Percentiles rank a stretch among this genome's conserved stretches.
Evolutionary conservation across 2,888 invertebrate species (phyloP).

Genomic region (Calliphora vomitoria): DNA sequence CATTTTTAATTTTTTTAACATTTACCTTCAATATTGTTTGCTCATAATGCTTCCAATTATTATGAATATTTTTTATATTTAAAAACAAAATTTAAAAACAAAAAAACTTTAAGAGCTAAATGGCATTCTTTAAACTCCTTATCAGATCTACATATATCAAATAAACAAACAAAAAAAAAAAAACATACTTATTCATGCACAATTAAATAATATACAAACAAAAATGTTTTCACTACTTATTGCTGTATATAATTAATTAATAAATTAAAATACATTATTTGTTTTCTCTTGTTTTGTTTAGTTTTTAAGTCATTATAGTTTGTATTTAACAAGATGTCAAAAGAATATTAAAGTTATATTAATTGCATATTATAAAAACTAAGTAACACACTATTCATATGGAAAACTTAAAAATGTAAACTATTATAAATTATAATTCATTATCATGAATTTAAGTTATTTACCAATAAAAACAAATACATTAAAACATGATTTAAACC

Average conservation of each 20-base stretch:
- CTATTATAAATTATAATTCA: slow-evolving; percentile 34
- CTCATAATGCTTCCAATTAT: slow-evolving; percentile 39
- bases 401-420: slow-evolving; percentile 36
- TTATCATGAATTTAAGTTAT: slow-evolving; percentile 67
- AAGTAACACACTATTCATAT: slow-evolving; percentile 42
- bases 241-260: slow-evolving; percentile 37
- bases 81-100: background rate
- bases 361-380: slow-evolving; percentile 2
- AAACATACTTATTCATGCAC: slow-evolving; percentile 51
- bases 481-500: slow-evolving; percentile 33
- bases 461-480: slow-evolving; percentile 60
- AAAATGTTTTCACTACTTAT: slow-evolving; percentile 4
- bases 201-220: slow-evolving; percentile 34
- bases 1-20: background rate
- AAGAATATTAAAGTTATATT: slow-evolving; percentile 27
- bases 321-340: slow-evolving; percentile 33
- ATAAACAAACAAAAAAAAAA: slow-evolving; percentile 1
- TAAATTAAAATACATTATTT: background rate
- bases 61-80: slow-evolving; percentile 15
- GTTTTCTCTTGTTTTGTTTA: slow-evolving; percentile 28
- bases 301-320: slow-evolving; percentile 30
- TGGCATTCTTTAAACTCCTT: background rate
- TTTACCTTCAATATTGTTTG: slow-evolving; percentile 1
- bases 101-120: background rate
- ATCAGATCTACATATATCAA: background rate